phyloP scores from a whole-genome alignment of 1,140 invertebrate species.

The Panagrolaimus sp. region DNA sequence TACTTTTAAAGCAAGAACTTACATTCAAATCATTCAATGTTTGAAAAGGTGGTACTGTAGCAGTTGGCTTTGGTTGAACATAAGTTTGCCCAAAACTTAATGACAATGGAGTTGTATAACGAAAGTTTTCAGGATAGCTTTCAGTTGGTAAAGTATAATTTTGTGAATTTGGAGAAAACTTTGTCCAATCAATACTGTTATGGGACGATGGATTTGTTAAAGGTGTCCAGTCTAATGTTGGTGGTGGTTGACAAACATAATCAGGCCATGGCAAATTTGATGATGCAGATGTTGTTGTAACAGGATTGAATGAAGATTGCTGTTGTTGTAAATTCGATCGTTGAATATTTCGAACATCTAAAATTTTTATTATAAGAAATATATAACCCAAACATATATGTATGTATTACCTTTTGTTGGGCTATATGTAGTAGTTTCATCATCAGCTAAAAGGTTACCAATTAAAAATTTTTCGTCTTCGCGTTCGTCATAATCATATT shows the following conservation, averaged over 20 bases:
- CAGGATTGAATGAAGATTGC: background rate
- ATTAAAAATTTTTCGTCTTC: conserved; percentile 3
- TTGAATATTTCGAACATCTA: background rate
- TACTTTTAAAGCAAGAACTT: background rate
- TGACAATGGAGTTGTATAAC: background rate
- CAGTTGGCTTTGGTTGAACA: background rate
- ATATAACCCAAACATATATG: background rate
- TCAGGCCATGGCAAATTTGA: background rate
- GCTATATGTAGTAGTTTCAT: background rate
- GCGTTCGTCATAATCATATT: background rate
- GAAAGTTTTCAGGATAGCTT: background rate
- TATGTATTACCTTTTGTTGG: conserved; percentile 1
- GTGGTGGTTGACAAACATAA: background rate
- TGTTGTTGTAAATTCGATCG: background rate
- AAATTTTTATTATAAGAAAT: background rate
- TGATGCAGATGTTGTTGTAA: background rate
- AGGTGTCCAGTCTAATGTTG: background rate
- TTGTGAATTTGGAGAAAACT: no score
- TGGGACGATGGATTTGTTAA: no score
- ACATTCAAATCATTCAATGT: background rate
- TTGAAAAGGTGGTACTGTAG: conserved; percentile 1
- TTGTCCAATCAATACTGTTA: no score
- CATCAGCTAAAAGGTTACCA: background rate
- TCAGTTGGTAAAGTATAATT: no score
- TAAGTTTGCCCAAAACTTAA: no score